A percentile compares a stretch with the other conserved stretches of the same genome.
These are phyloP conservation scores for Subanguina moxae DNA, from an alignment of 1,140 invertebrate species.

Conservation along the genomic window DNA sequence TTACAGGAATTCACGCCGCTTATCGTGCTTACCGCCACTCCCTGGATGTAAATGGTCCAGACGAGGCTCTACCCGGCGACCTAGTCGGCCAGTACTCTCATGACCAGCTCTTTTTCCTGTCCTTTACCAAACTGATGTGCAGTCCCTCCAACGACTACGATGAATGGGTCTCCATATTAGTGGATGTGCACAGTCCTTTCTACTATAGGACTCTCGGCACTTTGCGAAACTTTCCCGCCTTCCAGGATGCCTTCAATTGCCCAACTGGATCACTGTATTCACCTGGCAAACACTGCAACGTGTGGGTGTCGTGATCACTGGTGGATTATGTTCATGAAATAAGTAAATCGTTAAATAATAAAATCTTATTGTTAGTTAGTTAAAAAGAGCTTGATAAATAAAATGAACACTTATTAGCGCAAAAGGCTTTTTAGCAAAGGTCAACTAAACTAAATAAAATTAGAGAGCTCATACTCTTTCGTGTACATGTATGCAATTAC, in stretches of 20 bases:
- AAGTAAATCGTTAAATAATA: no score
- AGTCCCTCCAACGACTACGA: background rate
- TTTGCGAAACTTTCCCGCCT: slow-evolving; percentile 52
- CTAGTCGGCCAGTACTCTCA: slow-evolving; percentile 40
- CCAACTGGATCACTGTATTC: slow-evolving; percentile 43
- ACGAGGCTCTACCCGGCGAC: slow-evolving; percentile 33
- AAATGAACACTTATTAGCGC: no score
- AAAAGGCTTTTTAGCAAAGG: no score
- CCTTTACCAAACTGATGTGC: slow-evolving; percentile 42
- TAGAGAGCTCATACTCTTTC: no score
- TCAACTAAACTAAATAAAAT: no score
- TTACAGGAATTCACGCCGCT: slow-evolving; percentile 10
- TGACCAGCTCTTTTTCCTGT: slow-evolving; percentile 49
- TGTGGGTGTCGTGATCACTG: slow-evolving; percentile 45
- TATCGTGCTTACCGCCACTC: slow-evolving; percentile 1
- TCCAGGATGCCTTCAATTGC: slow-evolving; percentile 53
- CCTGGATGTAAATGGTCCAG: slow-evolving; percentile 39
- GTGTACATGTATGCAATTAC: no score
- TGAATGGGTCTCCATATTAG: slow-evolving; percentile 27
- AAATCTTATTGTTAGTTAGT: no score
- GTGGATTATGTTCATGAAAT: no score
- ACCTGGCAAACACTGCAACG: slow-evolving; percentile 50
- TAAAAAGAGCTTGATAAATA: no score
- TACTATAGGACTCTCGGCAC: slow-evolving; percentile 26
- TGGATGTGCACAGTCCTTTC: slow-evolving; percentile 40